phyloP scores from a whole-genome alignment of 2,113 vertebrate genomes.

The Periophthalmodon schlosseri region DNA sequence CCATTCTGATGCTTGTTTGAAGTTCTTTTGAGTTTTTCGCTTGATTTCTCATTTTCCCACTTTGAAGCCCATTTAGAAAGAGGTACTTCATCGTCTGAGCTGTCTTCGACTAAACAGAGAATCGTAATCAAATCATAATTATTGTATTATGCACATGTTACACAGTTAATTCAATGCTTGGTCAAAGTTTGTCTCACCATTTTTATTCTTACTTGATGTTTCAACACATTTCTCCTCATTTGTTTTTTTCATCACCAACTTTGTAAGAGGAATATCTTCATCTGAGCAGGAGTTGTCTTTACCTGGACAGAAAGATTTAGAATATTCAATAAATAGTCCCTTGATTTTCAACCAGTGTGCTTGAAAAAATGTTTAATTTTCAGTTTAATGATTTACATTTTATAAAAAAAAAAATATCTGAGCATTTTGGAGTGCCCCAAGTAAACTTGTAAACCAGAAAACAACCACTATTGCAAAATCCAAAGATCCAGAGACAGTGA shows the following conservation, averaged over 20 bases:
- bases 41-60: not conserved
- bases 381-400: too few species aligned
- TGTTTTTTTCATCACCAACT: not conserved
- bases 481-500: too few species aligned
- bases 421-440: too few species aligned
- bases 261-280: constrained; percentile 1
- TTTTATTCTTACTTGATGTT: not conserved
- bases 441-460: too few species aligned
- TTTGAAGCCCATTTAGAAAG: not conserved
- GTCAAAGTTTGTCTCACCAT: not conserved
- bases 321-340: not conserved
- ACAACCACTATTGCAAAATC: too few species aligned
- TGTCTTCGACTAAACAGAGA: not conserved
- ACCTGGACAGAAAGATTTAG: not conserved
- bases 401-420: too few species aligned
- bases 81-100: not conserved
- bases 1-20: not conserved
- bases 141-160: not conserved
- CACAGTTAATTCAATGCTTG: not conserved
- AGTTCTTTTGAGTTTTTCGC: not conserved
- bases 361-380: too few species aligned
- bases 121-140: not conserved
- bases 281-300: constrained; percentile 6
- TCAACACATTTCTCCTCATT: not conserved
- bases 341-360: too few species aligned